Conservation (phyloP, 2,888 invertebrate species). For the Eurytoma adleriae region DNA sequence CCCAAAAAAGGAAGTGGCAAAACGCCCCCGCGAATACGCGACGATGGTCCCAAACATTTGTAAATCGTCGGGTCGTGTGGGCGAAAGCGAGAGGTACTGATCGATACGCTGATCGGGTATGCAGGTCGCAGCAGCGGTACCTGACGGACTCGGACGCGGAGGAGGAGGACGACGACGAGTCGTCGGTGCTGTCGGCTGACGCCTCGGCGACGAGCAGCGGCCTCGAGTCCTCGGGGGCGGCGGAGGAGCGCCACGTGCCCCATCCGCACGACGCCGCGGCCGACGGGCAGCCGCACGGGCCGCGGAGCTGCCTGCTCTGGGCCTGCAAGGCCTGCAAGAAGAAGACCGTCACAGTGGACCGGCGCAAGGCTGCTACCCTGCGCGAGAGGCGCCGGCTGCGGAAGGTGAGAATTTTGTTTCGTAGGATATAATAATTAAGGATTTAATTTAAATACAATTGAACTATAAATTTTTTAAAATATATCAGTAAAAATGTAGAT, state of each 20-base stretch:
- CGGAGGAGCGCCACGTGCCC: conserved; percentile 68
- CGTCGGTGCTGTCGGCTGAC: conserved; percentile 71
- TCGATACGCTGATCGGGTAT: too few relatives aligned
- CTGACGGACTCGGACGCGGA: conserved; percentile 66
- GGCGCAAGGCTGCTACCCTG: conserved; percentile 97
- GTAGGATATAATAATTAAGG: too few relatives aligned
- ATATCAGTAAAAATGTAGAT: too few relatives aligned
- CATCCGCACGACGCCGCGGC: conserved; percentile 74
- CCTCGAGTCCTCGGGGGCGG: conserved; percentile 28
- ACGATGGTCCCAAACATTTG: too few relatives aligned
- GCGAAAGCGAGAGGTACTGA: too few relatives aligned
- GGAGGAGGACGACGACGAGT: conserved; percentile 67
- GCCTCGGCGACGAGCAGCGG: conserved; percentile 64
- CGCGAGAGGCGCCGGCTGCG: conserved; percentile 93
- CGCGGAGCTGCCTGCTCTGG: conserved; percentile 93
- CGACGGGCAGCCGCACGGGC: conserved; percentile 68
- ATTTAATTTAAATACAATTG: too few relatives aligned
- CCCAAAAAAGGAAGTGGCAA: too few relatives aligned
- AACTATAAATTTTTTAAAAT: too few relatives aligned
- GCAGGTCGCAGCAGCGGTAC: conserved; percentile 69
- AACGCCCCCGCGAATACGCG: too few relatives aligned
- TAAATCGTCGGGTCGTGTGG: too few relatives aligned
- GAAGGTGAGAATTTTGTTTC: conserved; percentile 81
- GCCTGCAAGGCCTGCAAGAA: conserved; percentile 98
- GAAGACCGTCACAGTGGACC: conserved; percentile 95